Evolutionary conservation across 2,888 invertebrate species (phyloP).

Genomic region (Dioctria linearis): DNA sequence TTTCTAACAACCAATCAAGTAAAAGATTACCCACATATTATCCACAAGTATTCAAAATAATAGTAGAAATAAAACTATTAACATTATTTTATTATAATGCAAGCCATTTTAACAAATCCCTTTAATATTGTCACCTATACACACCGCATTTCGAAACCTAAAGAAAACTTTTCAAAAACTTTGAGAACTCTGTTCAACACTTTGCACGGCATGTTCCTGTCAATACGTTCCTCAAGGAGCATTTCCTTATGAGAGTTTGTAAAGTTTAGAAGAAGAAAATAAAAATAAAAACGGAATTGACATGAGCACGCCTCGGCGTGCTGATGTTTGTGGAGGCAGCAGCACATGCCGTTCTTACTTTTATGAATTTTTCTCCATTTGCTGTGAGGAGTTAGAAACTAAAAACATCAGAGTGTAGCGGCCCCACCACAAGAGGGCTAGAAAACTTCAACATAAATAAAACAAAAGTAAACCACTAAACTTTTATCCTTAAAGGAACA

Average conservation of each 20-base stretch:
- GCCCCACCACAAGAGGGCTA: slow-evolving; percentile 23
- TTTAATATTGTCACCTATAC: slow-evolving; percentile 39
- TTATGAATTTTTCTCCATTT: slow-evolving; percentile 52
- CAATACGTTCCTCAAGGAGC: slow-evolving; percentile 45
- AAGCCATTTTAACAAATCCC: slow-evolving; percentile 20
- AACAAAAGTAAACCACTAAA: slow-evolving; percentile 40
- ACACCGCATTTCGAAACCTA: slow-evolving; percentile 3
- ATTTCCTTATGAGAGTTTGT: slow-evolving; percentile 49
- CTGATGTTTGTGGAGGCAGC: slow-evolving; percentile 44
- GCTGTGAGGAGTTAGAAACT: slow-evolving; percentile 28
- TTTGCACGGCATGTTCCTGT: slow-evolving; percentile 48
- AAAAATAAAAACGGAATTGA: slow-evolving; percentile 41
- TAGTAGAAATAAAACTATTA: background rate
- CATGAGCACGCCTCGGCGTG: slow-evolving; percentile 19
- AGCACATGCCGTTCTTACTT: slow-evolving; percentile 50
- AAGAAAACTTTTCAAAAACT: slow-evolving; percentile 12
- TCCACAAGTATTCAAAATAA: no score
- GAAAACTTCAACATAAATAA: slow-evolving; percentile 38
- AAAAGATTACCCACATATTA: no score
- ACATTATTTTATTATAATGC: slow-evolving; percentile 3
- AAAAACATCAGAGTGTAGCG: slow-evolving; percentile 40
- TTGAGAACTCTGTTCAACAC: slow-evolving; percentile 48
- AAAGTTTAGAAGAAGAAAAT: slow-evolving; percentile 43
- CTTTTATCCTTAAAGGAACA: slow-evolving; percentile 24
- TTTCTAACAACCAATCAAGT: no score